These are phyloP conservation scores for Tetragonula carbonaria DNA, from an alignment of 2,888 invertebrate genomes.

Conservation along the genomic window DNA sequence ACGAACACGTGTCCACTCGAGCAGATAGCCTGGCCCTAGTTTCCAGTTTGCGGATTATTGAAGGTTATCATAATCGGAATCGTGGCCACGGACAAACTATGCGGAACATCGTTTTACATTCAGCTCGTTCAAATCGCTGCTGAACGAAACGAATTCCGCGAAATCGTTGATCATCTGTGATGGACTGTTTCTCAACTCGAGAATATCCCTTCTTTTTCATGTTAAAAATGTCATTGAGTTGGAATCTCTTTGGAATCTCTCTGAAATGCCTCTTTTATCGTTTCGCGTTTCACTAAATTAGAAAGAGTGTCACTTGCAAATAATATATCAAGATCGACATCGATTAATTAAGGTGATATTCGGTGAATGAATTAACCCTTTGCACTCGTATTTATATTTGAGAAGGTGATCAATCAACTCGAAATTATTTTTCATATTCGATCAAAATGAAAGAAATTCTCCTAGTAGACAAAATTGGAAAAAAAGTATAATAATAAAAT, in stretches of 20 bases:
- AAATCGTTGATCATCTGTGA: slow-evolving; percentile 5
- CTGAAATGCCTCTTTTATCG: slow-evolving; percentile 1
- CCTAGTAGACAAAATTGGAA: no score
- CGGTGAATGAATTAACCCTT: no score
- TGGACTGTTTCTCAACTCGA: no score
- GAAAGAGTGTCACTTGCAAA: background rate
- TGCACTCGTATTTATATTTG: no score
- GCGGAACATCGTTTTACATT: slow-evolving; percentile 38
- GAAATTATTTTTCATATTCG: no score
- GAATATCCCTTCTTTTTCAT: background rate
- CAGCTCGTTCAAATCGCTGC: background rate
- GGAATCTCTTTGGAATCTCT: background rate
- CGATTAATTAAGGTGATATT: background rate
- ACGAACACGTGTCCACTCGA: slow-evolving; percentile 51
- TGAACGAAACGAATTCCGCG: slow-evolving; percentile 21
- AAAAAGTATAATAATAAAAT: no score
- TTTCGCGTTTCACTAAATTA: slow-evolving; percentile 1
- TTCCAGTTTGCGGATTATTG: slow-evolving; percentile 49
- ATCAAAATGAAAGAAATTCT: no score
- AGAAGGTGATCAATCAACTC: no score
- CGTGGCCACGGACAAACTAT: slow-evolving; percentile 32
- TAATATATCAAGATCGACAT: background rate
- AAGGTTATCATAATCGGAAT: slow-evolving; percentile 46
- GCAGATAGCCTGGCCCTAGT: slow-evolving; percentile 53
- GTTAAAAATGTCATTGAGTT: background rate